These are phyloP conservation scores for Nephrotoma flavescens DNA, from an alignment of 2,888 invertebrate species.

Conservation along the genomic window DNA sequence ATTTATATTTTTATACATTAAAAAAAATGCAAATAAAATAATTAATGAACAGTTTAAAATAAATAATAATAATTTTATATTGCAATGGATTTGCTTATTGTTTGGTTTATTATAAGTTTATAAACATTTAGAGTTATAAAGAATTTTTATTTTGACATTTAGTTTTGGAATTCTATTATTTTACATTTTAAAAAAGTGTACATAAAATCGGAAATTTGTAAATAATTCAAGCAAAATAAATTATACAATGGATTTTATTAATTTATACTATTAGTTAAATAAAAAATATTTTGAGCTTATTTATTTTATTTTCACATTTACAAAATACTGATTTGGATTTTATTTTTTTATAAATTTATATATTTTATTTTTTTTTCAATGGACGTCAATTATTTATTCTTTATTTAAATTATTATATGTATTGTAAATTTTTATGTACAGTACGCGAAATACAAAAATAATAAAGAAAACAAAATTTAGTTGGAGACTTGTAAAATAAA, in stretches of 20 bases:
- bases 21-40: not conserved
- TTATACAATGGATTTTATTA: not conserved
- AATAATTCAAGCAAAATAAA: not conserved
- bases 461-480: not conserved
- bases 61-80: not conserved
- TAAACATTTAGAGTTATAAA: not conserved
- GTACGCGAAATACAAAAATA: not conserved
- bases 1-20: not conserved
- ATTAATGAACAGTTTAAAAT: not conserved
- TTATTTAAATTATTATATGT: not conserved
- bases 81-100: not conserved
- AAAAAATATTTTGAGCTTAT: not conserved
- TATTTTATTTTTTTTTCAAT: not conserved
- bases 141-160: not conserved
- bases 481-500: not conserved
- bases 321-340: not conserved
- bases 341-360: not conserved
- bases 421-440: not conserved
- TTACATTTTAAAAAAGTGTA: not conserved
- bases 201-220: not conserved
- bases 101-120: not conserved
- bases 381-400: not conserved
- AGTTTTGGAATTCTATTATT: not conserved
- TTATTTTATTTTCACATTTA: not conserved
- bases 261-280: not conserved